Percentiles rank a stretch among this genome's conserved stretches.
Evolutionary conservation across 2,113 vertebrate genomes (phyloP).

Genomic region (Campylomormyrus tamandua): DNA sequence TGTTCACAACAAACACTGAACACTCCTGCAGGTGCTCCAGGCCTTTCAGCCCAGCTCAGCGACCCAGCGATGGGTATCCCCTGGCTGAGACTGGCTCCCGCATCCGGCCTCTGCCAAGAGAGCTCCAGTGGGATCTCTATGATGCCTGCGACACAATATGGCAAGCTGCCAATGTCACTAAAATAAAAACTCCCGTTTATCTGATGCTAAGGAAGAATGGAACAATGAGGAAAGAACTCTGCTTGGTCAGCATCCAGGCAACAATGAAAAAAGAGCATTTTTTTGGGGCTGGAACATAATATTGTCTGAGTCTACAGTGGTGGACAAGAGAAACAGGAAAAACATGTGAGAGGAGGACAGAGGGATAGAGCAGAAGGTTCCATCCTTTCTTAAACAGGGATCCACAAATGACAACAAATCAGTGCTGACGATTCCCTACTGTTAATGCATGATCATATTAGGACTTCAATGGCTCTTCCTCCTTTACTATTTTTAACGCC

Average conservation of each 20-base stretch:
- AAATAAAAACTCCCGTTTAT: not conserved
- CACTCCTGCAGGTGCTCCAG: not conserved
- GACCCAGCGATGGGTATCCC: not conserved
- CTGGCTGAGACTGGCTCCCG: not conserved
- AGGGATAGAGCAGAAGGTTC: not conserved
- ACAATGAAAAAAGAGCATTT: not conserved
- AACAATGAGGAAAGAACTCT: not conserved
- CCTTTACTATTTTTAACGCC: not conserved
- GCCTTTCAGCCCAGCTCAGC: not conserved
- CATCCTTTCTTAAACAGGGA: not conserved
- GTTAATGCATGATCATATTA: not conserved
- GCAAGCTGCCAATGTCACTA: not conserved
- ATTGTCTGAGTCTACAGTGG: not conserved
- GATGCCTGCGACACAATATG: not conserved
- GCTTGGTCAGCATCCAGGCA: not conserved
- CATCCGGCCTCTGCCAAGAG: not conserved
- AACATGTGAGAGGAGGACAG: not conserved
- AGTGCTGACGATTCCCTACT: not conserved
- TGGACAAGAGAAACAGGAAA: not conserved
- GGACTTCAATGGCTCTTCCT: not conserved
- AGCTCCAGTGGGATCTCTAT: not conserved
- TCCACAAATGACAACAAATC: not conserved
- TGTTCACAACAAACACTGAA: not conserved
- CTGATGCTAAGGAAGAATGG: not conserved
- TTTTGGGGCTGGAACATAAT: not conserved